phyloP scores from a whole-genome alignment of 1,140 invertebrate species.

The Drosophila willistoni region DNA sequence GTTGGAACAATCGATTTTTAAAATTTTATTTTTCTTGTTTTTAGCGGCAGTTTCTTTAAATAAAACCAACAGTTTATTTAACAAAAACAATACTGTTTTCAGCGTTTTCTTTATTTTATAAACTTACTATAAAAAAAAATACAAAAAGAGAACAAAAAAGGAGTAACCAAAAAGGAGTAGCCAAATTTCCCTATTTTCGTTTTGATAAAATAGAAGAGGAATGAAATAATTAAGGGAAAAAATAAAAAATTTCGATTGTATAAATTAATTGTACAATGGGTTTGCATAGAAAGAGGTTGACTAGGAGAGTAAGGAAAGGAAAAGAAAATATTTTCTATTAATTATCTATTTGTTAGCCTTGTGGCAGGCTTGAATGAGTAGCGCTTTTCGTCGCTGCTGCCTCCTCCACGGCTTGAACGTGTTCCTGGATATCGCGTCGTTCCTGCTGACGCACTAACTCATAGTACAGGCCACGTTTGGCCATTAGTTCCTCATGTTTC shows the following conservation, averaged over 20 bases:
- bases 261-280: constrained; percentile 34
- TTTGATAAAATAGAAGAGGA: constrained; percentile 4
- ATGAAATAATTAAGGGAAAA: neutral
- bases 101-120: constrained; percentile 45
- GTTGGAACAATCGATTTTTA: neutral
- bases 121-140: constrained; percentile 28
- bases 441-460: constrained; percentile 83
- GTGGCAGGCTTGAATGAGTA: neutral
- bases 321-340: neutral
- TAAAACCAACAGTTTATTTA: constrained; percentile 38
- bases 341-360: constrained; percentile 13
- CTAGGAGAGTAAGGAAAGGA: neutral
- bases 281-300: neutral
- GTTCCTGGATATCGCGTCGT: constrained; percentile 69
- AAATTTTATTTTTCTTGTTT: too few species aligned
- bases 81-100: constrained; percentile 68
- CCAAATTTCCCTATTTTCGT: constrained; percentile 14
- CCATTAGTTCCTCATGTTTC: constrained; percentile 91
- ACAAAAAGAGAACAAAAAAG: neutral
- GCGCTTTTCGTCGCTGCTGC: constrained; percentile 30
- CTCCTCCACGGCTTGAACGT: constrained; percentile 58
- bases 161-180: constrained; percentile 16
- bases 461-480: constrained; percentile 89
- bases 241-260: neutral
- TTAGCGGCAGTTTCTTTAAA: neutral